phyloP scores from a whole-genome alignment of 2,797 vertebrate genomes.

The Thripadectes ignobilis region DNA sequence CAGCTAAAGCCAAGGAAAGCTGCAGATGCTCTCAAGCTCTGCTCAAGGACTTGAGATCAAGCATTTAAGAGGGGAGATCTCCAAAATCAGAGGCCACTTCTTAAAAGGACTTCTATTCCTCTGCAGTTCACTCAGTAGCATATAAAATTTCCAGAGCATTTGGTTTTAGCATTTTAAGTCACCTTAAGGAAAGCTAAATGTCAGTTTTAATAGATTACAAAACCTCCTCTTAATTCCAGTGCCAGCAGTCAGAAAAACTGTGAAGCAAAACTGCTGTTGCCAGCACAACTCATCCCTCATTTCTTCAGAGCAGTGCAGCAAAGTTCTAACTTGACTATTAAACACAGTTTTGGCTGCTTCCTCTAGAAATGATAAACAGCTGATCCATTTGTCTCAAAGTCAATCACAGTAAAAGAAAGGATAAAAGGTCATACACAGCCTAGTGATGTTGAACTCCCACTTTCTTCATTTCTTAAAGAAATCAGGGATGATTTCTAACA shows the following conservation, averaged over 20 bases:
- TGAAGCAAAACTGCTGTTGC: not conserved
- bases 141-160: not conserved
- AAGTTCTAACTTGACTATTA: not conserved
- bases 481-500: not conserved
- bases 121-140: not conserved
- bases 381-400: not conserved
- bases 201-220: constrained; percentile 43
- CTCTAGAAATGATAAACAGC: not conserved
- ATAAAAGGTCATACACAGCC: not conserved
- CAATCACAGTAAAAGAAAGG: not conserved
- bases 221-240: not conserved
- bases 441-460: not conserved
- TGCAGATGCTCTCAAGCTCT: not conserved
- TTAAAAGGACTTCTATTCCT: not conserved
- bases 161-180: constrained; percentile 32
- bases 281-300: constrained; percentile 16
- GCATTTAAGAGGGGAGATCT: not conserved
- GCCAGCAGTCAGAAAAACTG: not conserved
- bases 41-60: not conserved
- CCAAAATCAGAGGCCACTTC: not conserved
- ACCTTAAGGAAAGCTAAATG: constrained; percentile 28
- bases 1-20: not conserved
- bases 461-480: not conserved
- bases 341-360: not conserved
- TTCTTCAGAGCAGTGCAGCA: not conserved